phyloP scores from a whole-genome alignment of 2,888 invertebrate genomes.

The Pegoplata infirma region DNA sequence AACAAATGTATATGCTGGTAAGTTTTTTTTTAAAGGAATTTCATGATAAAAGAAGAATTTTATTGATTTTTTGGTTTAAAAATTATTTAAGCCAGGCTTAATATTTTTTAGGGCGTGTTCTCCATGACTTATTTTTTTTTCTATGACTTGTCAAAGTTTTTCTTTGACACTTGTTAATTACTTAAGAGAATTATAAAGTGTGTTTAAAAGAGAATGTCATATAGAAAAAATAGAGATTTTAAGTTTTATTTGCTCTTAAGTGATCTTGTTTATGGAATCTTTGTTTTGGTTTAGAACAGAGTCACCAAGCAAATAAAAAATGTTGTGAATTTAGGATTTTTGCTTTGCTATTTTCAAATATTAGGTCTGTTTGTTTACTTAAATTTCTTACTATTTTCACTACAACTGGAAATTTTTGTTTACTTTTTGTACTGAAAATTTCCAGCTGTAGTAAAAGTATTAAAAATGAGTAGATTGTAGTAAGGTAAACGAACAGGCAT shows the following conservation, averaged over 20 bases:
- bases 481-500: no score
- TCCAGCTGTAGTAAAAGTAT: no score
- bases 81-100: constrained; percentile 35
- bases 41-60: no score
- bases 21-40: constrained; percentile 10
- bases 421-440: no score
- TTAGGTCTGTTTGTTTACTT: no score
- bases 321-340: no score
- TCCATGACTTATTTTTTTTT: constrained; percentile 44
- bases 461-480: no score
- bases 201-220: background rate
- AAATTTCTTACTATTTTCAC: no score
- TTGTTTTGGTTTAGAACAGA: background rate
- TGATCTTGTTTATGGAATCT: background rate
- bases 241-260: background rate
- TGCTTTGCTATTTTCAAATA: no score
- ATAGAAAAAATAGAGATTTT: background rate
- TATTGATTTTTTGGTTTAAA: background rate
- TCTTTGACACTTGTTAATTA: constrained; percentile 31
- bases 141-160: constrained; percentile 41
- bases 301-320: background rate
- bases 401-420: no score
- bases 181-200: constrained; percentile 12
- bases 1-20: constrained; percentile 49
- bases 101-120: constrained; percentile 57